A percentile compares a stretch with the other conserved stretches of the same genome.
These are phyloP conservation scores for Kryptopterus vitreolus DNA, from an alignment of 2,797 vertebrate species.

Conservation along the genomic window DNA sequence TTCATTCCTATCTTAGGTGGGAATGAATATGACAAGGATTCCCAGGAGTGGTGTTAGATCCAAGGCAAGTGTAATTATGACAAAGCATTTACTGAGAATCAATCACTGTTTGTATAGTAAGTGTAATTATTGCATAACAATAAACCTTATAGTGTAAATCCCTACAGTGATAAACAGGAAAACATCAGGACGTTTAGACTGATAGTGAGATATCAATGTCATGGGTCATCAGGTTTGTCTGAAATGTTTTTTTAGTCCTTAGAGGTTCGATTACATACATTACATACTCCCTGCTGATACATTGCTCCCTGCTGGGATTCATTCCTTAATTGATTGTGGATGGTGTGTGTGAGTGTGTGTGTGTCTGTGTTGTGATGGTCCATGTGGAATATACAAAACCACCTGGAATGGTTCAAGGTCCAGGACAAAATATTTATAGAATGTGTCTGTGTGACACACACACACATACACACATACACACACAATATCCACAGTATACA, in stretches of 20 bases:
- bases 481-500: conserved; percentile 10
- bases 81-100: not conserved
- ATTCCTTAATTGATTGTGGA: conserved; percentile 57
- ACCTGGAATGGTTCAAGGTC: not conserved
- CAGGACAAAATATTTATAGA: not conserved
- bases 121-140: not conserved
- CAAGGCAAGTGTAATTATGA: not conserved
- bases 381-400: conserved; percentile 17
- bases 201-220: not conserved
- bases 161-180: not conserved
- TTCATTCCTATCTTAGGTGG: no score
- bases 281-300: no score
- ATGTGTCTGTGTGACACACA: not conserved
- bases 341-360: conserved; percentile 54
- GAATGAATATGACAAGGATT: not conserved
- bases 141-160: not conserved
- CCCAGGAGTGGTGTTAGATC: not conserved
- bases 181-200: not conserved
- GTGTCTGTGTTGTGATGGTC: conserved; percentile 55
- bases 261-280: conserved; percentile 40
- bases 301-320: conserved; percentile 51
- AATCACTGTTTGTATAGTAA: not conserved
- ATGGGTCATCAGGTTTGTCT: conserved; percentile 25
- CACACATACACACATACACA: conserved; percentile 19
- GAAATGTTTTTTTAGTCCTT: conserved; percentile 27